phyloP scores from a whole-genome alignment of 1,140 invertebrate species.

The Orchesella cincta region DNA sequence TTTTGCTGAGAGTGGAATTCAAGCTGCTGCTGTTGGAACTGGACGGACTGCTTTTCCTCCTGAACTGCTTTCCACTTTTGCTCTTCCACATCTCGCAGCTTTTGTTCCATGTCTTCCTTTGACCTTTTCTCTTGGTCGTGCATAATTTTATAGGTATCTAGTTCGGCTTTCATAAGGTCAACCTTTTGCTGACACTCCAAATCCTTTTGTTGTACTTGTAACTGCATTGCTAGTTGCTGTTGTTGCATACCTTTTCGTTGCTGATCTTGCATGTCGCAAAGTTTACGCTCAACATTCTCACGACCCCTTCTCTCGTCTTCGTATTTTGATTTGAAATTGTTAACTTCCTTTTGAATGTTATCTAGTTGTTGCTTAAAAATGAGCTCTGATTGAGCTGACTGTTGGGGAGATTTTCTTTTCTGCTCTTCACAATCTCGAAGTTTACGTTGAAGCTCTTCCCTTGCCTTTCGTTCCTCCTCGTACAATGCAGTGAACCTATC shows the following conservation, averaged over 20 bases:
- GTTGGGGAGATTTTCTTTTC: background rate
- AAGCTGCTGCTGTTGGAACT: background rate
- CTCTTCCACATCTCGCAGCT: slow-evolving; percentile 33
- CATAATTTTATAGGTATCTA: background rate
- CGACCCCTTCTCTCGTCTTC: background rate
- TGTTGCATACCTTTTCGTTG: background rate
- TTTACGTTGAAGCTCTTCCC: slow-evolving; percentile 5
- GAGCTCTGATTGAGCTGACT: background rate
- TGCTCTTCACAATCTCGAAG: slow-evolving; percentile 28
- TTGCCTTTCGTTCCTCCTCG: slow-evolving; percentile 25
- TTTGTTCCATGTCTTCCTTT: background rate
- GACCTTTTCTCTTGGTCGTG: background rate
- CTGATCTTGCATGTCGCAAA: background rate
- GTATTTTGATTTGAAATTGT: background rate
- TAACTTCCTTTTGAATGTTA: background rate
- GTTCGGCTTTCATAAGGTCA: background rate
- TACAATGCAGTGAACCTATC: slow-evolving; percentile 32
- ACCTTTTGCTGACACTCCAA: background rate
- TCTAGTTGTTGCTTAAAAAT: background rate
- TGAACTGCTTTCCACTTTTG: background rate
- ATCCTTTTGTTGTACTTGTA: background rate
- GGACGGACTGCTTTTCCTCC: too few species aligned
- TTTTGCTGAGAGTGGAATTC: slow-evolving; percentile 12
- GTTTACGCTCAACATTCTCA: background rate
- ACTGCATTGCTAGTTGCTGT: background rate